phyloP scores from a whole-genome alignment of 2,113 vertebrate genomes.

The Triplophysa tibetana region DNA sequence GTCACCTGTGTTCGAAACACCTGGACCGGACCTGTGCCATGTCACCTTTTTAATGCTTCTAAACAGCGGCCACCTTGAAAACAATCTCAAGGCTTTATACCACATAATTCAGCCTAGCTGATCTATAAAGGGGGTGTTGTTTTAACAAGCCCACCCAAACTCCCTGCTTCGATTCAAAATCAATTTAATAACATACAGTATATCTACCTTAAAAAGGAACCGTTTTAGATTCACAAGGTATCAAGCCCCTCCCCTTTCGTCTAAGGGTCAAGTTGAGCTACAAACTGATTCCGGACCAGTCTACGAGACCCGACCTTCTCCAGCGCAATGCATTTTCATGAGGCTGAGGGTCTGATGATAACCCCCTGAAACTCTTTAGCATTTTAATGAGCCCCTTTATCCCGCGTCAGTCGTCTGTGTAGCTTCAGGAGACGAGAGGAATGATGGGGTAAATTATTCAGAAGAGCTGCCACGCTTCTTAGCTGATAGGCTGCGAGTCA shows the following conservation, averaged over 20 bases:
- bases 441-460: slow-evolving; percentile 63
- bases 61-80: neutral
- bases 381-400: slow-evolving; percentile 81
- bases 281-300: slow-evolving; percentile 12
- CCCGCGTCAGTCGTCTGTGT: slow-evolving; percentile 73
- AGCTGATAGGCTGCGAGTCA: slow-evolving; percentile 59
- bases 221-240: too few species aligned
- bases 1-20: slow-evolving; percentile 24
- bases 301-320: neutral
- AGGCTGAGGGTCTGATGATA: slow-evolving; percentile 51
- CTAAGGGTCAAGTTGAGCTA: neutral
- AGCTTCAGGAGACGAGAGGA: slow-evolving; percentile 66
- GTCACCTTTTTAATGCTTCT: slow-evolving; percentile 19
- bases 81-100: neutral
- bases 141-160: too few species aligned
- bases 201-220: too few species aligned
- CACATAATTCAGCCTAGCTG: neutral
- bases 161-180: too few species aligned
- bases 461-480: slow-evolving; percentile 60
- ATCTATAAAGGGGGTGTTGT: too few species aligned
- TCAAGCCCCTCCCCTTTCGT: neutral
- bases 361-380: slow-evolving; percentile 66
- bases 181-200: too few species aligned
- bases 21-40: slow-evolving; percentile 25
- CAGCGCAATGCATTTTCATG: neutral